A percentile compares a stretch with the other conserved stretches of the same genome.
Conservation (phyloP, 2,113 vertebrate species). For the Marmota monax region DNA sequence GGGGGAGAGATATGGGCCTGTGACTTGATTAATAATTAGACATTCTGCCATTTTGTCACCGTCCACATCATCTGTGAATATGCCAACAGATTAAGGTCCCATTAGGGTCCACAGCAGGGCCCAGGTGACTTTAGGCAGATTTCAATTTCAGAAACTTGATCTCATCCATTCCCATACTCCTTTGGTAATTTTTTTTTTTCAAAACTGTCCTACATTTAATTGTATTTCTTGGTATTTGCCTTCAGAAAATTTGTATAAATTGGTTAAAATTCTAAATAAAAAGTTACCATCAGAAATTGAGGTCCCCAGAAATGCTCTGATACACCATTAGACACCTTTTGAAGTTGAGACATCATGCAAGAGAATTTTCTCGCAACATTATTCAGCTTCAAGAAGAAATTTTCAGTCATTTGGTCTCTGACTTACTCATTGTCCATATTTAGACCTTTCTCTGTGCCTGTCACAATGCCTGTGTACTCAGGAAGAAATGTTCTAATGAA, state of each 20-base stretch:
- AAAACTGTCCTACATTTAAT: not conserved
- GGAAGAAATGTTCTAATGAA: constrained; percentile 16
- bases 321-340: not conserved
- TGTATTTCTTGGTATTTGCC: not conserved
- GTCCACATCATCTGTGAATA: not conserved
- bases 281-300: not conserved
- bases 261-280: not conserved
- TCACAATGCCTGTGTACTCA: not conserved
- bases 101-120: not conserved
- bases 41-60: constrained; percentile 12
- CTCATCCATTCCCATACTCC: not conserved
- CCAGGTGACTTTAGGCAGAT: not conserved
- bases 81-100: not conserved
- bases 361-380: constrained; percentile 26
- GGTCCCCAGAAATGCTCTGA: not conserved
- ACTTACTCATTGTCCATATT: not conserved
- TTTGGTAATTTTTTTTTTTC: not conserved
- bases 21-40: constrained; percentile 73
- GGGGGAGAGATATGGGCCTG: constrained; percentile 32
- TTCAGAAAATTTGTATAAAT: not conserved
- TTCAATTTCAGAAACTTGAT: not conserved
- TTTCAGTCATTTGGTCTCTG: constrained; percentile 6
- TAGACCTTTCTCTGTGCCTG: not conserved
- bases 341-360: not conserved
- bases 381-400: not conserved